These are phyloP conservation scores for Jaculus jaculus DNA, from an alignment of 2,113 vertebrate genomes.

Conservation along the genomic window DNA sequence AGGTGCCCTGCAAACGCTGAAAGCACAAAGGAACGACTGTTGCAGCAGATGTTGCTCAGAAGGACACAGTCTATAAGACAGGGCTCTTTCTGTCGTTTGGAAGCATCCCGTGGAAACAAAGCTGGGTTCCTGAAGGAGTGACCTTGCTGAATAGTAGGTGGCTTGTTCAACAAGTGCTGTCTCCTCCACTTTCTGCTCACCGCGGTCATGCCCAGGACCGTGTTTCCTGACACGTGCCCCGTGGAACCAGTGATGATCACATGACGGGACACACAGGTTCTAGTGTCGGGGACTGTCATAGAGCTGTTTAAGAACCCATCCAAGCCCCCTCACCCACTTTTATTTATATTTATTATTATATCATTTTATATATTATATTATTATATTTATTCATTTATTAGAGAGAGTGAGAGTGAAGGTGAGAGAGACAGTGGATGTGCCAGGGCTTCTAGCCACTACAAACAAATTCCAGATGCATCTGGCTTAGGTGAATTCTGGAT, in stretches of 20 bases:
- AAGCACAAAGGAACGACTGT: conserved; percentile 2
- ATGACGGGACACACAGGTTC: not conserved
- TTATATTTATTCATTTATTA: too few relatives aligned
- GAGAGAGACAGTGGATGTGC: too few relatives aligned
- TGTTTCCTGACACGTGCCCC: not conserved
- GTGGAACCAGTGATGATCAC: not conserved
- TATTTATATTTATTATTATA: not conserved
- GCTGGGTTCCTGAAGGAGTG: not conserved
- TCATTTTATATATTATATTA: too few relatives aligned
- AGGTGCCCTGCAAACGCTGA: not conserved
- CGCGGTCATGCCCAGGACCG: not conserved
- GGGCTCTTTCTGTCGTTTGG: conserved; percentile 33
- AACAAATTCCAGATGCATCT: too few relatives aligned
- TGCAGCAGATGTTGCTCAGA: not conserved
- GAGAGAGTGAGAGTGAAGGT: too few relatives aligned
- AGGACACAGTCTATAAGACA: conserved; percentile 25
- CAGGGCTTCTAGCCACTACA: too few relatives aligned
- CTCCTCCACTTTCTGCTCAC: not conserved
- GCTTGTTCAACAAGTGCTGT: not conserved
- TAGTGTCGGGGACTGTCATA: not conserved
- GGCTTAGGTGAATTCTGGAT: too few relatives aligned
- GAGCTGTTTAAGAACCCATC: not conserved
- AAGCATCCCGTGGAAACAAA: conserved; percentile 36
- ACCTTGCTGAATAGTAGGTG: not conserved
- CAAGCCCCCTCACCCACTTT: not conserved